These are phyloP conservation scores for Halichoerus grypus DNA, from an alignment of 2,113 vertebrate species.

Conservation along the genomic window DNA sequence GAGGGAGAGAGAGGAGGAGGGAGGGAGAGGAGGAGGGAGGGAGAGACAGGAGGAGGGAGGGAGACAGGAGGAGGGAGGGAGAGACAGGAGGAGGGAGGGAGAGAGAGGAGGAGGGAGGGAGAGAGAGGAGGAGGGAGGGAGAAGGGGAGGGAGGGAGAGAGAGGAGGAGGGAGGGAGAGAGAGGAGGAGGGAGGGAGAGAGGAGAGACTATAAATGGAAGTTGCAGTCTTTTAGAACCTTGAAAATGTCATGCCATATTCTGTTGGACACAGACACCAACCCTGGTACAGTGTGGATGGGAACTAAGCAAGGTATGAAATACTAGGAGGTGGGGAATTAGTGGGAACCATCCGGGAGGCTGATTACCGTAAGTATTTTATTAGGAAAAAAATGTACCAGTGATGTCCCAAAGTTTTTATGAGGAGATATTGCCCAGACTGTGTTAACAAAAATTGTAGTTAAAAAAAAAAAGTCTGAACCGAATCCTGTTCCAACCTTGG, in stretches of 20 bases:
- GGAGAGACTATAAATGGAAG: neutral
- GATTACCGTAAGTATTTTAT: slow-evolving; percentile 20
- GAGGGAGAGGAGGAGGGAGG: too few relatives aligned
- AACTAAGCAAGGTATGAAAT: neutral
- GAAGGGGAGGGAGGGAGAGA: too few relatives aligned
- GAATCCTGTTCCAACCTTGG: slow-evolving; percentile 15
- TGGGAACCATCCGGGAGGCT: neutral
- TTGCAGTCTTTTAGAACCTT: neutral
- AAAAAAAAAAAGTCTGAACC: neutral
- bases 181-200: too few relatives aligned
- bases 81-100: neutral
- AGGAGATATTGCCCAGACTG: neutral
- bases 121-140: too few relatives aligned
- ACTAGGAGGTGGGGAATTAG: neutral
- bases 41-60: too few relatives aligned
- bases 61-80: neutral
- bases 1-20: too few relatives aligned
- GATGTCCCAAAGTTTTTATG: slow-evolving; percentile 6
- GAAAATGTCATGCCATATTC: neutral
- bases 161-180: too few relatives aligned
- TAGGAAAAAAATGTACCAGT: slow-evolving; percentile 64
- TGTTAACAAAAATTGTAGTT: neutral
- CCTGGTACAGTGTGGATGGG: neutral
- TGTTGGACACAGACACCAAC: neutral
- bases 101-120: fast-evolving